A percentile compares a stretch with the other conserved stretches of the same genome.
phyloP scores from a whole-genome alignment of 2,113 vertebrate genomes.

The Gambusia holbrooki region DNA sequence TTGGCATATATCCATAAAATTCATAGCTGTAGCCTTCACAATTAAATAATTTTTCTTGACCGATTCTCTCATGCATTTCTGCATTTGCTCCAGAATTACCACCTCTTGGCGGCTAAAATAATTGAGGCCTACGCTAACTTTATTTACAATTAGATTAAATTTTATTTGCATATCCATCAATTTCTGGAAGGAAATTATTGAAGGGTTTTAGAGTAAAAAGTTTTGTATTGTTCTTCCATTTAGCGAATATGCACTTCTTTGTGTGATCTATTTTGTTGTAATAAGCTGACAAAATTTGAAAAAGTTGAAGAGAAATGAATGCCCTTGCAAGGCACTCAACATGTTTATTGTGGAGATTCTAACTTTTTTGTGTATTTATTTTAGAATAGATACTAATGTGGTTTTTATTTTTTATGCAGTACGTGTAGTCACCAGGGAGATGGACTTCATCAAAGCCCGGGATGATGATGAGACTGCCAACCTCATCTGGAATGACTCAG shows the following conservation, averaged over 20 bases:
- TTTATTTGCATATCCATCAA: too few relatives aligned
- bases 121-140: too few relatives aligned
- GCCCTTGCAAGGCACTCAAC: not conserved
- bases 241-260: not conserved
- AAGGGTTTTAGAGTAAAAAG: too few relatives aligned
- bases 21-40: too few relatives aligned
- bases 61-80: not conserved
- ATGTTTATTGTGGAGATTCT: not conserved
- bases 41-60: too few relatives aligned
- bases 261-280: not conserved
- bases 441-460: conserved; percentile 89
- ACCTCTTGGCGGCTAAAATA: too few relatives aligned
- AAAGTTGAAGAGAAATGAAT: not conserved
- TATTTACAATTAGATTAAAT: too few relatives aligned
- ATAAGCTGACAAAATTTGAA: not conserved
- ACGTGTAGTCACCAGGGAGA: conserved; percentile 89
- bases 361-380: not conserved
- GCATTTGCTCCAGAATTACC: not conserved
- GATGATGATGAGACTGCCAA: conserved; percentile 97
- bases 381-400: conserved; percentile 9
- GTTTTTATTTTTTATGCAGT: conserved; percentile 75
- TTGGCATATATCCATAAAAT: too few relatives aligned
- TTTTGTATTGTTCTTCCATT: too few relatives aligned
- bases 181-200: too few relatives aligned
- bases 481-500: conserved; percentile 96